phyloP scores from a whole-genome alignment of 2,888 invertebrate genomes.

The Drosophila macrospina region DNA sequence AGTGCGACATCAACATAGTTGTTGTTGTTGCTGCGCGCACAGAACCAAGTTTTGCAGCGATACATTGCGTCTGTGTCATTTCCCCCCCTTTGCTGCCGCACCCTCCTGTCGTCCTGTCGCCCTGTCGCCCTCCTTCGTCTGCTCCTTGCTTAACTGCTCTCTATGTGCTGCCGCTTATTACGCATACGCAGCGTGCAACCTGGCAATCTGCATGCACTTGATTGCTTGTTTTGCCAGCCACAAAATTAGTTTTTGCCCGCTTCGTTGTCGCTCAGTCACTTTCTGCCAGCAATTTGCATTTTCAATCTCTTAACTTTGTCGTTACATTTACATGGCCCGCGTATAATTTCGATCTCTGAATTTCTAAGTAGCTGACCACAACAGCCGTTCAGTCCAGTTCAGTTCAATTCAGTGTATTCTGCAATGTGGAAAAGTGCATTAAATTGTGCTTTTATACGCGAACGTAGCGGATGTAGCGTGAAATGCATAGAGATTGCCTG shows the following conservation, averaged over 20 bases:
- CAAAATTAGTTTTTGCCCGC: slow-evolving; percentile 42
- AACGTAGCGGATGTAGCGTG: slow-evolving; percentile 34
- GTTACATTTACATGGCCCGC: slow-evolving; percentile 11
- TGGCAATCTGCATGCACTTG: slow-evolving; percentile 43
- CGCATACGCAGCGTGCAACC: slow-evolving; percentile 57
- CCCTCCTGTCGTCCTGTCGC: no score
- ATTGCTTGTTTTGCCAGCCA: slow-evolving; percentile 54
- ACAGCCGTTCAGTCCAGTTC: slow-evolving; percentile 1
- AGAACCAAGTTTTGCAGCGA: slow-evolving; percentile 85
- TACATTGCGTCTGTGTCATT: slow-evolving; percentile 82
- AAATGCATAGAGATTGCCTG: slow-evolving; percentile 40
- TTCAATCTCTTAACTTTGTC: slow-evolving; percentile 72
- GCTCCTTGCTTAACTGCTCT: not conserved
- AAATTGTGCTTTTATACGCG: slow-evolving; percentile 21
- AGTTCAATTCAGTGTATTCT: slow-evolving; percentile 41
- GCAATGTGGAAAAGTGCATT: slow-evolving; percentile 49
- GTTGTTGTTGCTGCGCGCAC: slow-evolving; percentile 84
- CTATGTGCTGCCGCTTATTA: slow-evolving; percentile 41
- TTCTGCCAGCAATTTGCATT: slow-evolving; percentile 68
- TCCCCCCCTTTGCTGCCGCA: slow-evolving; percentile 66
- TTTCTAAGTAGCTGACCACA: slow-evolving; percentile 22
- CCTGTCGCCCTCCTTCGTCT: not conserved
- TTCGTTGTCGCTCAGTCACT: slow-evolving; percentile 21
- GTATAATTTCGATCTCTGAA: slow-evolving; percentile 25
- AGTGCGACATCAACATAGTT: slow-evolving; percentile 81